Evolutionary conservation across 2,888 invertebrate genomes (phyloP).

Genomic region (Theretra japonica): DNA sequence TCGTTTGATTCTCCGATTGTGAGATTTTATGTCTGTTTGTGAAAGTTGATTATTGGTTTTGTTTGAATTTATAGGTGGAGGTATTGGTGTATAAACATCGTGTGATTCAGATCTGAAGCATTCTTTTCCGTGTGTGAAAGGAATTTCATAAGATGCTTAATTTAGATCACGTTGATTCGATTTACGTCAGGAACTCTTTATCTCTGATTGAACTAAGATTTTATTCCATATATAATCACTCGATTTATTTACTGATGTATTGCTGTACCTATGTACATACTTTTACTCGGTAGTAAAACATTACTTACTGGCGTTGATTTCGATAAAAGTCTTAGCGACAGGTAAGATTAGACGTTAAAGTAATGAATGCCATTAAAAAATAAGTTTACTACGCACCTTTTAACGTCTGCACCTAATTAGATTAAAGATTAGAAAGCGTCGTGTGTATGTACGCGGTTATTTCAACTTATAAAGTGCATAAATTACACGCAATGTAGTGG

Average conservation of each 20-base stretch:
- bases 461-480: background rate
- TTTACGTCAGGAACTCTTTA: background rate
- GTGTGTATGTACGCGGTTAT: background rate
- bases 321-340: background rate
- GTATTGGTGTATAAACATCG: background rate
- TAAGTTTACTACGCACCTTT: constrained; percentile 33
- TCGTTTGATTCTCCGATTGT: constrained; percentile 21
- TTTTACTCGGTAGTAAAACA: too few species aligned
- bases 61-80: background rate
- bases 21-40: constrained; percentile 1
- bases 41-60: background rate
- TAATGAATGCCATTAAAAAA: background rate
- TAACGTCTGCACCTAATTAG: constrained; percentile 34
- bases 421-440: constrained; percentile 14
- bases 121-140: too few species aligned
- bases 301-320: background rate
- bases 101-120: background rate
- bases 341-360: background rate
- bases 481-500: constrained; percentile 14
- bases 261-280: too few species aligned
- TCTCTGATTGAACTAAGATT: too few species aligned
- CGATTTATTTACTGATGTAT: too few species aligned
- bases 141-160: too few species aligned
- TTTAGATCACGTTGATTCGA: background rate
- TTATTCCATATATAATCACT: too few species aligned